A percentile compares a stretch with the other conserved stretches of the same genome.
phyloP scores from a whole-genome alignment of 2,797 vertebrate genomes.

The Mustela erminea region DNA sequence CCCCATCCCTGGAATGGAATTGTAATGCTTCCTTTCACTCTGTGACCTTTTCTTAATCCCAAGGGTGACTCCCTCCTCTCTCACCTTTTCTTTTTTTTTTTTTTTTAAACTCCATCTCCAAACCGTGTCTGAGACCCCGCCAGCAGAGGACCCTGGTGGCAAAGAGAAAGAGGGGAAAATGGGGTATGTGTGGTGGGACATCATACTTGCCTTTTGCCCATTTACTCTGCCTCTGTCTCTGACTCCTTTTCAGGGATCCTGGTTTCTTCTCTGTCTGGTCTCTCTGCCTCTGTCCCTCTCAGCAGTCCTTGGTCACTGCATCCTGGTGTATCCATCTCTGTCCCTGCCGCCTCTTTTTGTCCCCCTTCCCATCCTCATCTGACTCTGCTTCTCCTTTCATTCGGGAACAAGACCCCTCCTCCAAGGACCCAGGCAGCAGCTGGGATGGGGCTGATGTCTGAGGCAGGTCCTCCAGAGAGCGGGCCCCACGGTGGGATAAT shows the following conservation, averaged over 20 bases:
- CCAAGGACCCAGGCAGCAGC: neutral
- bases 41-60: neutral
- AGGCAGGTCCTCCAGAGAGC: neutral
- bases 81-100: neutral
- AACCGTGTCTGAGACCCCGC: neutral
- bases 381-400: neutral
- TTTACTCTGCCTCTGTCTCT: neutral
- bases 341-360: neutral
- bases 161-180: neutral
- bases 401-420: neutral
- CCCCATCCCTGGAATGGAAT: too few relatives aligned
- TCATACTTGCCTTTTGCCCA: neutral
- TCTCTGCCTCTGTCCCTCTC: neutral
- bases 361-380: neutral
- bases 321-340: neutral
- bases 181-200: rapidly evolving
- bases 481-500: neutral
- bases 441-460: neutral
- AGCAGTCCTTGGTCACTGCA: neutral
- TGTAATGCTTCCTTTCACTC: neutral
- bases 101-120: neutral
- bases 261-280: neutral
- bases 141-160: neutral
- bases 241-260: neutral
- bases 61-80: neutral